Conservation (phyloP, 2,888 invertebrate species). For the Cephus rjabovi region DNA sequence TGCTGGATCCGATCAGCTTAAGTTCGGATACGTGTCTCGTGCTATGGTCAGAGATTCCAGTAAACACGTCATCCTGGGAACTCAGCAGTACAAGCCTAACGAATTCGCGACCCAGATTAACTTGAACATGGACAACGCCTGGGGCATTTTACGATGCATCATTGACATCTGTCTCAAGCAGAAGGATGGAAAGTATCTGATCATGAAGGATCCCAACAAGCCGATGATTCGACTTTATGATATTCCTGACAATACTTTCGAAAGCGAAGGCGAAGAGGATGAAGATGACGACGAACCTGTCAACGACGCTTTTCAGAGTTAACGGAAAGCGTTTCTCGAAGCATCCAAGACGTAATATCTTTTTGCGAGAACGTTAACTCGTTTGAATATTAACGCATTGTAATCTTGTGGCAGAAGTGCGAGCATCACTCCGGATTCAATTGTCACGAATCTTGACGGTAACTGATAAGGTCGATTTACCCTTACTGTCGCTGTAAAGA, state of each 20-base stretch:
- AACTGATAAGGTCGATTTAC: neutral
- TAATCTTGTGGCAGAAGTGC: neutral
- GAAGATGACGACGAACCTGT: slow-evolving; percentile 78
- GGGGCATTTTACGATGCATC: slow-evolving; percentile 98
- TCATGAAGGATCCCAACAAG: slow-evolving; percentile 99
- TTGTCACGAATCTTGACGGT: neutral
- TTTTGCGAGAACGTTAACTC: neutral
- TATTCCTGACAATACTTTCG: slow-evolving; percentile 98
- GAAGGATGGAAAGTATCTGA: slow-evolving; percentile 95
- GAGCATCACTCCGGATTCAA: neutral
- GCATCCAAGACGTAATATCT: neutral
- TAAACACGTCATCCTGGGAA: slow-evolving; percentile 96
- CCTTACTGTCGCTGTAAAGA: slow-evolving; percentile 13
- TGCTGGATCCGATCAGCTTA: slow-evolving; percentile 97
- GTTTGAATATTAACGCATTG: neutral
- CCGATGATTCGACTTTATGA: slow-evolving; percentile 97
- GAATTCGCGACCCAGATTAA: slow-evolving; percentile 99
- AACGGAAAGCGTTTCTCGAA: slow-evolving; percentile 25
- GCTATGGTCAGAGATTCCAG: slow-evolving; percentile 92
- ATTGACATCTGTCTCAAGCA: slow-evolving; percentile 98
- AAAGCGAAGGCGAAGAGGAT: slow-evolving; percentile 94
- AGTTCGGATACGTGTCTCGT: slow-evolving; percentile 99
- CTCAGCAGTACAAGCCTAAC: slow-evolving; percentile 97
- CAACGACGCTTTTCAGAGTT: slow-evolving; percentile 62
- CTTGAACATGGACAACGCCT: slow-evolving; percentile 99